Conservation (phyloP, 2,113 vertebrate species). For the Haemorhous mexicanus region DNA sequence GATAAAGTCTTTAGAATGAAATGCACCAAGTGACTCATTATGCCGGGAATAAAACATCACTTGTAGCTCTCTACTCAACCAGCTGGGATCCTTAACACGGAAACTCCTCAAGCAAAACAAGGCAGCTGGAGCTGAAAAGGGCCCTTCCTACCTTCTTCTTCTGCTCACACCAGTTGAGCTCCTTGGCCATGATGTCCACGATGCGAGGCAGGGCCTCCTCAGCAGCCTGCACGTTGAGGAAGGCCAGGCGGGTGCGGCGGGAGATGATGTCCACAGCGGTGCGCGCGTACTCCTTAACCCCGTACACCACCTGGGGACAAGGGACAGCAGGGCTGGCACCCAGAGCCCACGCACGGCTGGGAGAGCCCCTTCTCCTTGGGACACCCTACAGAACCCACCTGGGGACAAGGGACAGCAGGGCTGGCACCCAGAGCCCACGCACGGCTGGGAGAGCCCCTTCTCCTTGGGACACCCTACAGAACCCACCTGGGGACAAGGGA, state of each 20-base stretch:
- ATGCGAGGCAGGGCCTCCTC: conserved; percentile 93
- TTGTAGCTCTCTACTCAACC: not conserved
- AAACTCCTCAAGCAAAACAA: not conserved
- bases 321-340: not conserved
- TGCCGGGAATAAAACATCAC: not conserved
- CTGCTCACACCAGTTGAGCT: conserved; percentile 87
- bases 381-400: rapidly evolving
- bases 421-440: too few species aligned
- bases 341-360: rapidly evolving
- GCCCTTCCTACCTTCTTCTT: conserved; percentile 78
- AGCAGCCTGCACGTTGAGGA: conserved; percentile 95
- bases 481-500: rapidly evolving
- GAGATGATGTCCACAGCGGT: conserved; percentile 92
- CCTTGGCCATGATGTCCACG: conserved; percentile 91
- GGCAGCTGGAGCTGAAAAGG: not conserved
- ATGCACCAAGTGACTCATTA: not conserved
- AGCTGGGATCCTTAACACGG: not conserved
- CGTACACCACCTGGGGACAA: conserved; percentile 83
- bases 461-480: not conserved
- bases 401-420: too few species aligned
- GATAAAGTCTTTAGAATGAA: not conserved
- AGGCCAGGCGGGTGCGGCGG: conserved; percentile 89
- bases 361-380: not conserved
- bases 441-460: too few species aligned
- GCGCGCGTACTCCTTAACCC: conserved; percentile 92